Base-by-base conservation (phyloP, 2,113 vertebrate species). In the Tupaia chinensis region DNA sequence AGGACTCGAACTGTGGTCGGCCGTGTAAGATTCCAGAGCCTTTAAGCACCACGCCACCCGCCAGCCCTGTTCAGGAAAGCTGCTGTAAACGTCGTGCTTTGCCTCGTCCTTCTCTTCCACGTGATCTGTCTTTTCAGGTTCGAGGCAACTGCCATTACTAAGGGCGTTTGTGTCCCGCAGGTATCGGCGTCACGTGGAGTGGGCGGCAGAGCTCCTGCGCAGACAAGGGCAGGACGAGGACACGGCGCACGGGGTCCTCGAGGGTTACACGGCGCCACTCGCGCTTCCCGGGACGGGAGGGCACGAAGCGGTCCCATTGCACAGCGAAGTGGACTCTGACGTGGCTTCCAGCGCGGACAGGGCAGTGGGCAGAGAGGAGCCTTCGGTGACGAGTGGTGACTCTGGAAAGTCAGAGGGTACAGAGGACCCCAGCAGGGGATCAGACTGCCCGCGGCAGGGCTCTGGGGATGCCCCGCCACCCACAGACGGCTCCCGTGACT, bases 201-300 rank as follows among this genome's bases (percentile, higher is more conserved):
- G 99, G 99, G 99, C 99, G 0, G 95, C 92, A 72, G 95, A 97
- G 0, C 92, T 98, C 68, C 96, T 99, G 89, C 95, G 80, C 44
- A 98, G 98, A 72, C 99, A 99, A 95, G 99, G 99, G 65, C 98
- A 99, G 77, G 99, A 99, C 15, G 97, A 98, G 23, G 93, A 95
- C 15, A 97, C 97, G 0, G 79, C 98, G 93, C 88, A 11, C 85
- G 97, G 96, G 79, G 96, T 98, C 15, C 96, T 99, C 11, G 68
- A 98, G 7, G 97, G 91, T 4, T 98, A 99, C 58, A 99, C 98
- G 7, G 91, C 97, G 5, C 98, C 98, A 9, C 87, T 98, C 5
- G 85, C 97, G 68, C 81, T 87, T 53, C 93, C 97, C 1, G 0
- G 19, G 65, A 20, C 68, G 53, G 23, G 74, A 60, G 58, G 85